Percentiles rank a stretch among this genome's conserved stretches.
These are phyloP conservation scores for Folsomia manolachei DNA, from an alignment of 2,888 invertebrate genomes.

Conservation along the genomic window DNA sequence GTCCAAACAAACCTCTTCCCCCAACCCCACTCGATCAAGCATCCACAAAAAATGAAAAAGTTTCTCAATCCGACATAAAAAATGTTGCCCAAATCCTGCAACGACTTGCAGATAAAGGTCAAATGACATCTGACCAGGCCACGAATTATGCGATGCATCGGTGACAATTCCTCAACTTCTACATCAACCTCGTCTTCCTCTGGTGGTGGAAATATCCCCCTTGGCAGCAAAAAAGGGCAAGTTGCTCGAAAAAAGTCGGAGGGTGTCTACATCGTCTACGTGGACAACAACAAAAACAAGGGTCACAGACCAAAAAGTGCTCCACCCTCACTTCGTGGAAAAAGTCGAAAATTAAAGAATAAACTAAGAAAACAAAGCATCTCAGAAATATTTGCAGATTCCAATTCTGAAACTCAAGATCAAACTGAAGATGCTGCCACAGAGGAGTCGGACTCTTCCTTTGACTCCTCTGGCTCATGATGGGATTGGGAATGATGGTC, in stretches of 20 bases:
- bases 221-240: slow-evolving; percentile 1
- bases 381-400: slow-evolving; percentile 17
- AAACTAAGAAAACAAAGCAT: neutral
- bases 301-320: slow-evolving; percentile 37
- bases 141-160: slow-evolving; percentile 34
- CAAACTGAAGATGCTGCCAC: slow-evolving; percentile 24
- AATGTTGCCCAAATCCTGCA: slow-evolving; percentile 36
- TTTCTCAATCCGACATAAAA: slow-evolving; percentile 28
- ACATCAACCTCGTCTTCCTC: slow-evolving; percentile 10
- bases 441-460: neutral
- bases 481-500: neutral
- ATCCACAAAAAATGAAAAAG: neutral
- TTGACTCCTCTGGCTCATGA: neutral
- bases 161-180: slow-evolving; percentile 25
- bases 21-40: slow-evolving; percentile 23
- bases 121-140: slow-evolving; percentile 7
- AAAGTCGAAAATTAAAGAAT: neutral
- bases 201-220: neutral
- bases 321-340: slow-evolving; percentile 33
- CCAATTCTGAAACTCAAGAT: slow-evolving; percentile 22
- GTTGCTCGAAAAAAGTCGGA: slow-evolving; percentile 22
- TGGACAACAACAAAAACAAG: slow-evolving; percentile 32
- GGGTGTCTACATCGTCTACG: slow-evolving; percentile 48
- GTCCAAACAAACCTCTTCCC: slow-evolving; percentile 34
- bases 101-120: slow-evolving; percentile 22